These are phyloP conservation scores for Drosophila rufa DNA, from an alignment of 1,140 invertebrate genomes.

Conservation along the genomic window DNA sequence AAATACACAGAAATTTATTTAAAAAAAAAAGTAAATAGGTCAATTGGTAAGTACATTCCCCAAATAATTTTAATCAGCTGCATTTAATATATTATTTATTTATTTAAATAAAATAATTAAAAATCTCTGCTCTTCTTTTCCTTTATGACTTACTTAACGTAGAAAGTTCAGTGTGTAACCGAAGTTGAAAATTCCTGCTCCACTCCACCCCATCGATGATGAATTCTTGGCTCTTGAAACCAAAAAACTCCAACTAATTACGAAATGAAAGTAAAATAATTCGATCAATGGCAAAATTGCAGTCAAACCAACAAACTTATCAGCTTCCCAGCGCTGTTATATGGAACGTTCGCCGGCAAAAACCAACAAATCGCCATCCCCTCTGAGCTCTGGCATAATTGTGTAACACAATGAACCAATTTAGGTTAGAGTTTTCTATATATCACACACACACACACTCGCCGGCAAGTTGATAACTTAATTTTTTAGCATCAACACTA, in stretches of 20 bases:
- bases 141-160: neutral
- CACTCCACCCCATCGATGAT: slow-evolving; percentile 3
- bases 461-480: slow-evolving; percentile 64
- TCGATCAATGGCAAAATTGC: slow-evolving; percentile 30
- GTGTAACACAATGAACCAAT: slow-evolving; percentile 68
- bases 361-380: slow-evolving; percentile 5
- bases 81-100: too few species aligned
- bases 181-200: neutral
- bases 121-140: too few species aligned
- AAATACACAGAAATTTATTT: too few species aligned
- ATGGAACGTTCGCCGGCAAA: neutral
- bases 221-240: neutral
- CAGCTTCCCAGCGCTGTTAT: slow-evolving; percentile 17
- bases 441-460: slow-evolving; percentile 1
- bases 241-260: slow-evolving; percentile 28
- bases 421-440: slow-evolving; percentile 45
- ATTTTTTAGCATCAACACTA: slow-evolving; percentile 51
- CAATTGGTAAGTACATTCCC: too few species aligned
- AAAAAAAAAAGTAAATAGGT: too few species aligned
- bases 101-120: neutral
- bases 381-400: slow-evolving; percentile 40
- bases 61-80: too few species aligned
- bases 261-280: slow-evolving; percentile 46
- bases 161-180: neutral
- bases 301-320: slow-evolving; percentile 20